Percentiles rank a stretch among this genome's conserved stretches.
Evolutionary conservation across 2,113 vertebrate genomes (phyloP).

Genomic region (Colinus virginianus): DNA sequence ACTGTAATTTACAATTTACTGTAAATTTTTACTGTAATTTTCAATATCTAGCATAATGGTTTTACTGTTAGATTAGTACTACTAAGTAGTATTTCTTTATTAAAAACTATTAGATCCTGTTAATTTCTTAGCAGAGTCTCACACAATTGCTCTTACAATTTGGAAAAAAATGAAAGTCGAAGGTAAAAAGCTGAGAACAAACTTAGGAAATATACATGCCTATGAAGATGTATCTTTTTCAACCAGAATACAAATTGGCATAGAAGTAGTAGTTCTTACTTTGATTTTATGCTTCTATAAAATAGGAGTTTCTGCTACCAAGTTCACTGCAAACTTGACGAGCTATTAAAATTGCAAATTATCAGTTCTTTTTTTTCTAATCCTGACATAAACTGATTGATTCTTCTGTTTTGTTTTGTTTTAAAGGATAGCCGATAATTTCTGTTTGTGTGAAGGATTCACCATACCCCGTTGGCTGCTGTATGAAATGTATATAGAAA

Average conservation of each 20-base stretch:
- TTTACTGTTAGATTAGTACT: background rate
- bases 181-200: background rate
- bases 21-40: too few species aligned
- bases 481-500: slow-evolving; percentile 75
- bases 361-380: background rate
- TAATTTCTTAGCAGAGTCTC: background rate
- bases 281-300: background rate
- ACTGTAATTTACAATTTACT: background rate
- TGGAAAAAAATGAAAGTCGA: background rate
- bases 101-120: background rate
- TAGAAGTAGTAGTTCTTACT: background rate
- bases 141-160: background rate
- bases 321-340: background rate
- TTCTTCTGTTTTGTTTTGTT: background rate
- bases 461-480: slow-evolving; percentile 68
- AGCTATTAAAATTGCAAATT: background rate
- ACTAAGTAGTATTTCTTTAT: background rate
- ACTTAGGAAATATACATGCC: background rate
- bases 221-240: background rate
- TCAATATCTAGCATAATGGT: background rate
- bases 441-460: slow-evolving; percentile 70
- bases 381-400: background rate
- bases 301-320: background rate
- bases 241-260: background rate
- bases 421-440: slow-evolving; percentile 78